phyloP scores from a whole-genome alignment of 1,140 invertebrate species.

The Brachionus plicatilis region DNA sequence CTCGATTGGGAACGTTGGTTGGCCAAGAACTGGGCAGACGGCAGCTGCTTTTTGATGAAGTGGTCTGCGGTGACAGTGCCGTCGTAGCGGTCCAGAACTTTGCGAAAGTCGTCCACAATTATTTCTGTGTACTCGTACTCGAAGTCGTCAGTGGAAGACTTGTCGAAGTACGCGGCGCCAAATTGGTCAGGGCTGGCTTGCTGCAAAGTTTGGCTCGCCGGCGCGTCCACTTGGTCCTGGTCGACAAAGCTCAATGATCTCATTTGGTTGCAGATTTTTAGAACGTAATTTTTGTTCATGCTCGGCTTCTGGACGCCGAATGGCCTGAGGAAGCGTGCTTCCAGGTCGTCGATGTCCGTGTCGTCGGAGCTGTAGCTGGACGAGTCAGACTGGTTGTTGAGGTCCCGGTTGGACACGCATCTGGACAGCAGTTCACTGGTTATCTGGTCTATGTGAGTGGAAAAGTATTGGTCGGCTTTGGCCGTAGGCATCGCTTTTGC shows the following conservation, averaged over 20 bases:
- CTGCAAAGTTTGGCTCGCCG: not conserved
- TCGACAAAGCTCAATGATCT: not conserved
- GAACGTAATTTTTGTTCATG: not conserved
- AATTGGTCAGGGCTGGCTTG: not conserved
- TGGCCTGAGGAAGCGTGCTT: not conserved
- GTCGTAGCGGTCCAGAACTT: constrained; percentile 12
- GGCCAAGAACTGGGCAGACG: not conserved
- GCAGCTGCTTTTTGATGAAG: not conserved
- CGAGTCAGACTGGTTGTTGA: not conserved
- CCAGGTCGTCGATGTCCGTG: not conserved
- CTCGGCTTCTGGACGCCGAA: not conserved
- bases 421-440: not conserved
- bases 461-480: not conserved
- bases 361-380: not conserved
- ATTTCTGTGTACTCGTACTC: constrained; percentile 27
- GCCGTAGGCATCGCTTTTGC: not conserved
- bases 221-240: not conserved
- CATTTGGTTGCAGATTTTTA: constrained; percentile 8
- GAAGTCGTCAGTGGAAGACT: not conserved
- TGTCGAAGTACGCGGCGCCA: not conserved
- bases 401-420: not conserved
- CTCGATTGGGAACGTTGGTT: not conserved
- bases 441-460: not conserved
- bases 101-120: constrained; percentile 15
- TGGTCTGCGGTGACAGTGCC: not conserved